Conservation (phyloP, 1,140 invertebrate genomes). For the Metaphire vulgaris region DNA sequence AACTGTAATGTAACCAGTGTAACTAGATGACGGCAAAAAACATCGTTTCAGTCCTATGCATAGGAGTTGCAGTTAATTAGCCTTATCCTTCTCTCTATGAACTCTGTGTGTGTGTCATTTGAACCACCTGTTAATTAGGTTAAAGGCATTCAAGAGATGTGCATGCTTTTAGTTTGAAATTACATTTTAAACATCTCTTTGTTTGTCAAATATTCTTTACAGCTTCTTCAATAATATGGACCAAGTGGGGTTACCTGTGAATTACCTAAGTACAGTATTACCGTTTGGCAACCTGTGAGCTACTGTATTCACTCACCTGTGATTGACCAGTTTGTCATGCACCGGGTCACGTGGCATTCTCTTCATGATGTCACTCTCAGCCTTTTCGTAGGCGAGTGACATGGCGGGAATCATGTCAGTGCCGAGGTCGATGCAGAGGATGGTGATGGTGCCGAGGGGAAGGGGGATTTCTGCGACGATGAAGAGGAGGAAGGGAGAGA, state of each 20-base stretch:
- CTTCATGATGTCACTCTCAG: conserved; percentile 98
- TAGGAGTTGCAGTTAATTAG: too few relatives aligned
- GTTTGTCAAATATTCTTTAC: too few relatives aligned
- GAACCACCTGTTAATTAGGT: too few relatives aligned
- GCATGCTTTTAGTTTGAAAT: too few relatives aligned
- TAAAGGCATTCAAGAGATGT: too few relatives aligned
- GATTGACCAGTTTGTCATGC: conserved; percentile 30
- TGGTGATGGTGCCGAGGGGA: conserved; percentile 74
- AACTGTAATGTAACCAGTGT: too few relatives aligned
- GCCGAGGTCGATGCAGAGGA: conserved; percentile 96
- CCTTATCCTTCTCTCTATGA: too few relatives aligned
- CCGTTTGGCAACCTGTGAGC: background rate
- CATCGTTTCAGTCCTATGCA: too few relatives aligned
- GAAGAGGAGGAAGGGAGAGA: conserved; percentile 65
- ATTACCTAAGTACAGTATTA: background rate
- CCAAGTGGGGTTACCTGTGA: background rate
- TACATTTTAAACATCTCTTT: too few relatives aligned
- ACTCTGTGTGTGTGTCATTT: too few relatives aligned
- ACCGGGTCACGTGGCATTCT: conserved; percentile 79
- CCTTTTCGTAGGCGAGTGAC: conserved; percentile 91
- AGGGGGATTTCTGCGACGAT: conserved; percentile 40
- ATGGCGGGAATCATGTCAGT: conserved; percentile 72
- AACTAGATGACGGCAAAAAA: too few relatives aligned
- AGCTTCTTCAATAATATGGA: too few relatives aligned
- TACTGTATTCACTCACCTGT: background rate